Evolutionary conservation across 2,888 invertebrate species (phyloP), one percentile per base, ranked within the genome.

Genomic region (Trisateles emortualis): DNA sequence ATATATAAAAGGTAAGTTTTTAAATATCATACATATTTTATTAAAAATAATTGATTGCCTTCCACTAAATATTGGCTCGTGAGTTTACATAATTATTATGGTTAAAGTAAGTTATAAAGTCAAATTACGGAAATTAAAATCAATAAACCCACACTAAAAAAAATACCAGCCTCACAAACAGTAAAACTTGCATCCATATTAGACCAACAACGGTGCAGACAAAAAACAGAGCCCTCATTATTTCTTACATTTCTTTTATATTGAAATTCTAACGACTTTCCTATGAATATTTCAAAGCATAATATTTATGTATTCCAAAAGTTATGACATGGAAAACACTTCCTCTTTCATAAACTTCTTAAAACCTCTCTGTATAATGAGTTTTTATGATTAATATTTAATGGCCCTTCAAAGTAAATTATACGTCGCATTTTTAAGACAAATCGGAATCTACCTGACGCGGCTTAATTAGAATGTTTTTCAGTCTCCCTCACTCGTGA

Each of bases 1-100:
- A 61, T 95, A 95, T 84, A 96, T 96, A 62, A 95, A 95, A 93
- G 96, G 96, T 96, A 93, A 84, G 16, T 11, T 38, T 30, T 9
- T 59, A 47, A 10, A 36, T 36, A 3, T 11, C 32, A 26, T 8
- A 26, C 8, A 26, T 1, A 8, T 26, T 6, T 8, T 6, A 6
- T n/a, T n/a, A n/a, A n/a, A n/a, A n/a, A n/a, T n/a, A n/a, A n/a
- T n/a, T n/a, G n/a, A n/a, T n/a, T n/a, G n/a, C n/a, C n/a, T n/a
- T n/a, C n/a, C n/a, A n/a, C n/a, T n/a, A n/a, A n/a, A n/a, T n/a
- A n/a, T n/a, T n/a, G n/a, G n/a, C n/a, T n/a, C n/a, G n/a, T n/a
- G n/a, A n/a, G n/a, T n/a, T n/a, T n/a, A n/a, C n/a, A n/a, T n/a
- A n/a, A n/a, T n/a, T n/a, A n/a, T n/a, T n/a, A n/a, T n/a, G n/a